Evolutionary conservation across 2,113 vertebrate species (phyloP).

Genomic region (Myotis davidii): DNA sequence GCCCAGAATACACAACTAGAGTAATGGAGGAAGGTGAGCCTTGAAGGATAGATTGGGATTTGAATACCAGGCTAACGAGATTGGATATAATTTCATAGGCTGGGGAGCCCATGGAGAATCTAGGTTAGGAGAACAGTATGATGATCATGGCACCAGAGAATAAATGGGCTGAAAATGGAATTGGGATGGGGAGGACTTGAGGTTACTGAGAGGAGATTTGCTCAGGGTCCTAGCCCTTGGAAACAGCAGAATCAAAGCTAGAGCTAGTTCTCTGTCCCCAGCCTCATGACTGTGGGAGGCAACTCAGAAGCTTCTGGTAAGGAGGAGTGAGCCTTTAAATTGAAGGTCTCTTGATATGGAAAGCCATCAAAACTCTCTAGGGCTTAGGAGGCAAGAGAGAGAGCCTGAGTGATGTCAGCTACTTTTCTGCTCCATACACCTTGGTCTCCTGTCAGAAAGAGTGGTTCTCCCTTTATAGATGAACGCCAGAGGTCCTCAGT

Average conservation of each 20-base stretch:
- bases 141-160: background rate
- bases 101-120: background rate
- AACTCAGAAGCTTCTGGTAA: background rate
- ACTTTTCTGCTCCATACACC: background rate
- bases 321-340: background rate
- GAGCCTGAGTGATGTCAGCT: background rate
- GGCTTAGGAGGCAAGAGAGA: background rate
- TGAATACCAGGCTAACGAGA: background rate
- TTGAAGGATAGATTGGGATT: background rate
- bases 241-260: background rate
- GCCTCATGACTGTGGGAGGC: background rate
- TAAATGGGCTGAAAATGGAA: background rate
- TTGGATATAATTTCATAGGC: background rate
- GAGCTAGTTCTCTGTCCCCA: background rate
- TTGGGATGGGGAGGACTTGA: background rate
- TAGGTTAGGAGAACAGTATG: background rate
- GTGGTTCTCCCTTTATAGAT: background rate
- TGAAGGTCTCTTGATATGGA: background rate
- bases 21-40: background rate
- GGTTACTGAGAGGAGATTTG: background rate
- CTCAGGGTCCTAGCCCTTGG: background rate
- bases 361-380: background rate
- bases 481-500: slow-evolving; percentile 74
- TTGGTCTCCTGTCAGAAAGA: background rate
- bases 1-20: background rate